Evolutionary conservation across 2,797 vertebrate genomes (phyloP).

Genomic region (Chaenodraco wilsoni): DNA sequence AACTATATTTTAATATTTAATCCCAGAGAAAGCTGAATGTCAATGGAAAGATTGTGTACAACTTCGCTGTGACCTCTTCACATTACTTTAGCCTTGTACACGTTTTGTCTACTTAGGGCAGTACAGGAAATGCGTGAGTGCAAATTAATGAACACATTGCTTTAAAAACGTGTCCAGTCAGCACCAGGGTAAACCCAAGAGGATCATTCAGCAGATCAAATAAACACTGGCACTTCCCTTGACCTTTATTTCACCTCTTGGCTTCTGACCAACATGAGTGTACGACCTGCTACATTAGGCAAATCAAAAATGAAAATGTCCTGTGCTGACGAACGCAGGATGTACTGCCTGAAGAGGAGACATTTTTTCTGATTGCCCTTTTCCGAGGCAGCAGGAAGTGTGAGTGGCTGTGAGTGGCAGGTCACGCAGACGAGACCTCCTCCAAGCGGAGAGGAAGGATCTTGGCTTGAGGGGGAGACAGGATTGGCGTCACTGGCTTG

Average conservation of each 20-base stretch:
- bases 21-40: slow-evolving; percentile 6
- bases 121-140: slow-evolving; percentile 34
- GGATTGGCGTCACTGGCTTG: slow-evolving; percentile 75
- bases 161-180: slow-evolving; percentile 40
- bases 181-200: slow-evolving; percentile 36
- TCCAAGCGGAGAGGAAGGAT: slow-evolving; percentile 58
- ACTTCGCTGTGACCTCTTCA: slow-evolving; percentile 8
- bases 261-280: slow-evolving; percentile 32
- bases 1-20: slow-evolving; percentile 4
- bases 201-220: slow-evolving; percentile 50
- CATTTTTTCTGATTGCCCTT: slow-evolving; percentile 22
- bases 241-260: slow-evolving; percentile 56
- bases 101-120: slow-evolving; percentile 28
- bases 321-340: slow-evolving; percentile 33
- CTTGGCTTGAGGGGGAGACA: slow-evolving; percentile 61
- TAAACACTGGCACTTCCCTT: slow-evolving; percentile 55
- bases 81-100: not conserved
- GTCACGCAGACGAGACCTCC: slow-evolving; percentile 59
- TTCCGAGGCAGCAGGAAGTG: slow-evolving; percentile 56
- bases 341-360: slow-evolving; percentile 17
- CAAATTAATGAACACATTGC: slow-evolving; percentile 42
- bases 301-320: slow-evolving; percentile 52
- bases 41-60: slow-evolving; percentile 5
- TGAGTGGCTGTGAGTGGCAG: slow-evolving; percentile 60
- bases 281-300: slow-evolving; percentile 29